These are phyloP conservation scores for Cephalopholis sonnerati DNA, from an alignment of 2,113 vertebrate species.

Conservation along the genomic window DNA sequence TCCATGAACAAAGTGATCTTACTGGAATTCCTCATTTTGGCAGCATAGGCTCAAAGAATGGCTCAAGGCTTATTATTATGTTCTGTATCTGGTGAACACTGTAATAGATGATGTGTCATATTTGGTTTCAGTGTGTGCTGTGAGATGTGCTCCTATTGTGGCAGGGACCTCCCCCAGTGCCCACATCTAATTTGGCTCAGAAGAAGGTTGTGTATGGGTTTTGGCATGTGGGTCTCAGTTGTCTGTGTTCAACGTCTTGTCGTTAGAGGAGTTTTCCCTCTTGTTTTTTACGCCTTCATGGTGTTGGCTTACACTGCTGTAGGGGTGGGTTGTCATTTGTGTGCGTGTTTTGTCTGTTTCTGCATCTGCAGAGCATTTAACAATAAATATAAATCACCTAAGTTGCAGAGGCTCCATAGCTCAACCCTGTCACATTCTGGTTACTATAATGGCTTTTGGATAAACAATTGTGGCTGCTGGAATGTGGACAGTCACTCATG, in stretches of 20 bases:
- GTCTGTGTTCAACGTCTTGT: neutral
- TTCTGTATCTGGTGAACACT: slow-evolving; percentile 33
- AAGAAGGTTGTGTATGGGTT: slow-evolving; percentile 25
- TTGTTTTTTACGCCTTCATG: slow-evolving; percentile 52
- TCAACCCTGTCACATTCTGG: neutral
- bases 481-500: neutral
- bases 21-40: slow-evolving; percentile 32
- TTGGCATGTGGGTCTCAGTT: slow-evolving; percentile 31
- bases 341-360: slow-evolving; percentile 61
- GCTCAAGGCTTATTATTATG: slow-evolving; percentile 25
- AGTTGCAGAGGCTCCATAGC: neutral
- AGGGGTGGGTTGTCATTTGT: slow-evolving; percentile 36
- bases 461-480: neutral
- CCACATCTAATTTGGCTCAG: slow-evolving; percentile 62
- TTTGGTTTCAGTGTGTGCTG: slow-evolving; percentile 47
- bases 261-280: slow-evolving; percentile 24
- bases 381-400: slow-evolving; percentile 20
- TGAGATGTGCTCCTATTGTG: slow-evolving; percentile 39
- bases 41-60: neutral
- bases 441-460: neutral
- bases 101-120: slow-evolving; percentile 60
- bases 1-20: neutral
- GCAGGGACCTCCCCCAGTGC: slow-evolving; percentile 38
- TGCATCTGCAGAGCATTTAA: slow-evolving; percentile 47
- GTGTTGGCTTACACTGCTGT: slow-evolving; percentile 39